Evolutionary conservation across 30 jellyfish, hydroid and myxozoan genomes (phyloP), one percentile per base, ranked within the genome.

Genomic region (Aurelia coerulea): DNA sequence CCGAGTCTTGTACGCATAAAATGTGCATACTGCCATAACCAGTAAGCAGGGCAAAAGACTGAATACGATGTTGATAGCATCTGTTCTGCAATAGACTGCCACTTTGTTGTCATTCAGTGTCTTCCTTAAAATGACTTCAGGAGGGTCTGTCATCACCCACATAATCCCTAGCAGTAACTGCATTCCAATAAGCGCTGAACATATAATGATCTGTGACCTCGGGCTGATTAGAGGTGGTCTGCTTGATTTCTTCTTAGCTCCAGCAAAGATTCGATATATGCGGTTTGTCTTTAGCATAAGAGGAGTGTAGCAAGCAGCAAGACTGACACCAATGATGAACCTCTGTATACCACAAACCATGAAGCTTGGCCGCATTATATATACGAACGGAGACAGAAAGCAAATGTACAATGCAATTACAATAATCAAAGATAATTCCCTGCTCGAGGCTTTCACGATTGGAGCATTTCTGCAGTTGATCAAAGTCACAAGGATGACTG

Each of bases 271-370:
- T 68, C 97, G 91, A 80, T 89, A 90, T 37, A 95, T 90, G 66
- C 99, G 97, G 62, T 90, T 95, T 5, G 96, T 85, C 65, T 89
- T 89, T 68, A 95, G 74, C 83, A 95, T 68, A 5, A 95, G 87
- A 1, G 99, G 99, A 14, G 98, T 84, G 77, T 88, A 95, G 79
- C 97, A 90, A 19, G 78, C 87, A 5, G 99, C 83, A 13, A 79
- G 86, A 32, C 97, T 69, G 58, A 95, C 37, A 19, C 99, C 99
- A 33, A 87, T 62, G 41, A 95, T 86, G 29, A 90, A 60, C 65
- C 92, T 70, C 62, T 86, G 97, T 19, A 73, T 78, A 2, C 89
- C 88, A 74, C 98, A 93, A 1, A 81, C 77, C 33, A 77, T 17
- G 23, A 15, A 6, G 32, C 87, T 65, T 0, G 97, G 97, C 18